Base-by-base conservation (phyloP, 2,888 invertebrate genomes). In the Agonopterix heracliana region DNA sequence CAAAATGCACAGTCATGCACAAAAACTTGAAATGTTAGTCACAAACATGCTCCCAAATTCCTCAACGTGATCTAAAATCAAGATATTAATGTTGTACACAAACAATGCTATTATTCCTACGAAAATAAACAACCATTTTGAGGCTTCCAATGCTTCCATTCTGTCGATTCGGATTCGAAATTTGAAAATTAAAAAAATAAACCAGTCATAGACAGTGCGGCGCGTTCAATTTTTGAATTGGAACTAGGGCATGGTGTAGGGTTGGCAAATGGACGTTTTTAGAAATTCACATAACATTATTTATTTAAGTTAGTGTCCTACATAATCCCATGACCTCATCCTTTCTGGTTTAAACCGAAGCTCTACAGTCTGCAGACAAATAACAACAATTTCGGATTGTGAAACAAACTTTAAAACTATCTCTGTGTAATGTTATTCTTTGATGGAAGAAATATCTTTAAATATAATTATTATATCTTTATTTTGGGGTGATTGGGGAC, bases 41-140 rank as follows among this genome's bases (percentile, higher is more conserved):
- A 61, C 63, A 41, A 70, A 71, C 71, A 70, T 66, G 68, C 74
- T 71, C 54, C 68, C 69, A 72, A 75, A 81, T 80, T 69, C 75
- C 75, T 68, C 65, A 53, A 60, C 69, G 72, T 75, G 77, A 82
- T 82, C 26, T 26, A 26, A 26, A 26, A 26, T 26, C 79, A 63
- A 78, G 79, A 82, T 80, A 78, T 68, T 38, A n/a, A 38, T 1
- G 26, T 69, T 81, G 82, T 83, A 78, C 77, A 74, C 85, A 79
- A 79, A 87, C 87, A 87, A 87, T 87, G 80, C 77, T 62, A 82
- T 81, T 82, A 80, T 85, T 80, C 63, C 58, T 71, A 68, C 59
- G 66, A 77, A 82, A 81, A 87, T 79, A 81, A 80, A 80, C 71
- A 74, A 74, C 65, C 60, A 68, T 64, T 60, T 64, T 57, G 54